Evolutionary conservation across 2,797 vertebrate species (phyloP).

Genomic region (Silurus lanzhouensis): DNA sequence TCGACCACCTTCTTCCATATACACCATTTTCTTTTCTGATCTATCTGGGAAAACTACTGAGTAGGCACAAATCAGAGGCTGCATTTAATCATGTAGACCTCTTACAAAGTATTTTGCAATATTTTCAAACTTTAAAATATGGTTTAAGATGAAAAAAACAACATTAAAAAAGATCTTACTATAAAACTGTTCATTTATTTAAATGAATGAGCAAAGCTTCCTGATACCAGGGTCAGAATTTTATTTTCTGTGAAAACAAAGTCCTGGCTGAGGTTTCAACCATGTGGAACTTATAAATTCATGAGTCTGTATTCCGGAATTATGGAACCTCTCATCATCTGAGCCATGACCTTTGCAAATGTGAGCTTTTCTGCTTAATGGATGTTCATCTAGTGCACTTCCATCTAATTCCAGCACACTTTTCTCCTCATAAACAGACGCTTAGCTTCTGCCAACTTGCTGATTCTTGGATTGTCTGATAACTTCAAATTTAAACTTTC

Average conservation of each 20-base stretch:
- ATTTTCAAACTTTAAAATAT: not conserved
- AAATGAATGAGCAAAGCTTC: not conserved
- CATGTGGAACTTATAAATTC: slow-evolving; percentile 2
- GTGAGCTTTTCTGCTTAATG: slow-evolving; percentile 30
- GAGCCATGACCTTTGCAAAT: slow-evolving; percentile 14
- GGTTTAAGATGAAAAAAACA: not conserved
- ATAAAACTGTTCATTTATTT: not conserved
- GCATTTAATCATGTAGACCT: too few species aligned
- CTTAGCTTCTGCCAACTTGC: not conserved
- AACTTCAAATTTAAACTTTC: not conserved
- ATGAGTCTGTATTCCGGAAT: not conserved
- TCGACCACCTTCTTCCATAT: too few species aligned
- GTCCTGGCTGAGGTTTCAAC: slow-evolving; percentile 17
- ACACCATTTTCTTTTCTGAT: too few species aligned
- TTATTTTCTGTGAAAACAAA: slow-evolving; percentile 9
- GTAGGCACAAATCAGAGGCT: too few species aligned
- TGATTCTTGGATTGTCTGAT: not conserved
- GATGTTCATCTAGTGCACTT: slow-evolving; percentile 20
- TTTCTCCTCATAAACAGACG: not conserved
- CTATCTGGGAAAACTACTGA: too few species aligned
- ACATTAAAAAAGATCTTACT: not conserved
- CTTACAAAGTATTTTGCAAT: too few species aligned
- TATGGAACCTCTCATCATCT: slow-evolving; percentile 15
- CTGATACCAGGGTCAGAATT: slow-evolving; percentile 27
- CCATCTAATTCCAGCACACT: slow-evolving; percentile 6